A percentile compares a stretch with the other conserved stretches of the same genome.
Conservation (phyloP, 2,888 invertebrate species). For the Trilocha varians region DNA sequence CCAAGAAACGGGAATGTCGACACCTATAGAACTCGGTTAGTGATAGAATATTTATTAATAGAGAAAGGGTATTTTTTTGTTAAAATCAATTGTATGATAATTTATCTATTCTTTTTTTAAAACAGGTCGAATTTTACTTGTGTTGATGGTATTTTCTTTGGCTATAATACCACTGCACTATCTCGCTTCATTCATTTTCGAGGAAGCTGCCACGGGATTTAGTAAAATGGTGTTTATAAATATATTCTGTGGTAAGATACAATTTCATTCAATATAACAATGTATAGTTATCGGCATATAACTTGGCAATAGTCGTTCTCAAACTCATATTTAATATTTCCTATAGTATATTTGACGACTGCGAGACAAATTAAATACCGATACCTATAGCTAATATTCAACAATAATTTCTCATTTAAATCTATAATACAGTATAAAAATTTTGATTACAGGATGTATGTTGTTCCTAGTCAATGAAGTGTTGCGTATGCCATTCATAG, state of each 20-base stretch:
- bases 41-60: background rate
- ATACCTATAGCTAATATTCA: no score
- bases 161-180: constrained; percentile 83
- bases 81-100: no score
- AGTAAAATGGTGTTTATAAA: constrained; percentile 83
- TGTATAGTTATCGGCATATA: no score
- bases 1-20: constrained; percentile 77
- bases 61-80: no score
- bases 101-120: no score
- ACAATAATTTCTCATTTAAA: no score
- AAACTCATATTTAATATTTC: no score
- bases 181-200: constrained; percentile 79
- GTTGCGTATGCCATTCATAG: constrained; percentile 76
- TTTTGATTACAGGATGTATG: constrained; percentile 83
- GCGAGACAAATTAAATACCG: no score
- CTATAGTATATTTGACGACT: no score
- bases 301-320: no score
- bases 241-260: constrained; percentile 66
- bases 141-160: constrained; percentile 79
- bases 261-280: constrained; percentile 21
- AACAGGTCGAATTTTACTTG: constrained; percentile 74
- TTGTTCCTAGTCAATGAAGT: constrained; percentile 81
- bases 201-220: constrained; percentile 83
- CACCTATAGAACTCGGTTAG: constrained; percentile 68
- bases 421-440: no score